phyloP scores from a whole-genome alignment of 2,113 vertebrate species.

The Grantiella picta region DNA sequence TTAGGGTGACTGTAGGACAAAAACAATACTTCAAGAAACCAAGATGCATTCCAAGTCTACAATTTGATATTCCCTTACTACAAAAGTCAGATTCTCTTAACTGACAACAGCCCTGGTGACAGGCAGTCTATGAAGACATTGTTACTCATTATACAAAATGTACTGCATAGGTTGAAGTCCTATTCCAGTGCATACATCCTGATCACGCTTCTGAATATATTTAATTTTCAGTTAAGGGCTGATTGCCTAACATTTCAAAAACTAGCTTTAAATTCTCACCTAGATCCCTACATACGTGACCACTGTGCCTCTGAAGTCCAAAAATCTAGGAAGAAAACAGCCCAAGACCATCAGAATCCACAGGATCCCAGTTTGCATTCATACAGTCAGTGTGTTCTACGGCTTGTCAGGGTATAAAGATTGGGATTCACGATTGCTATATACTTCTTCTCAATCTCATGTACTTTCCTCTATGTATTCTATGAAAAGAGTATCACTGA shows the following conservation, averaged over 20 bases:
- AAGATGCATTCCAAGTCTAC: not conserved
- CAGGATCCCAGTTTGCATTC: not conserved
- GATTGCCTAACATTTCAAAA: not conserved
- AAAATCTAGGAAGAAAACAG: not conserved
- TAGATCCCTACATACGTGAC: not conserved
- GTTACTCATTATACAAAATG: not conserved
- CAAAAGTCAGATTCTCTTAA: not conserved
- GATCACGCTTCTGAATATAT: not conserved
- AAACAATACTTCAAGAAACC: not conserved
- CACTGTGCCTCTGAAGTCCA: not conserved
- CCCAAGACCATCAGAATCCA: not conserved
- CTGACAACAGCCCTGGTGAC: not conserved
- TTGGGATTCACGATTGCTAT: not conserved
- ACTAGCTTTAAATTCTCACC: not conserved
- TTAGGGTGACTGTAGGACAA: not conserved
- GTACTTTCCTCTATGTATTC: not conserved
- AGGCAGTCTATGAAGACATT: not conserved
- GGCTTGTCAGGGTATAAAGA: not conserved
- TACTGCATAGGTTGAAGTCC: not conserved
- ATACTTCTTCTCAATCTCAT: not conserved
- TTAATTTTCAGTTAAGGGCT: not conserved
- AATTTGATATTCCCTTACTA: not conserved
- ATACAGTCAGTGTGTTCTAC: not conserved
- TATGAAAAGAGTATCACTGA: not conserved
- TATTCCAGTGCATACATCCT: not conserved